Base-by-base conservation (phyloP, 2,113 vertebrate species). In the Barnardius zonarius region DNA sequence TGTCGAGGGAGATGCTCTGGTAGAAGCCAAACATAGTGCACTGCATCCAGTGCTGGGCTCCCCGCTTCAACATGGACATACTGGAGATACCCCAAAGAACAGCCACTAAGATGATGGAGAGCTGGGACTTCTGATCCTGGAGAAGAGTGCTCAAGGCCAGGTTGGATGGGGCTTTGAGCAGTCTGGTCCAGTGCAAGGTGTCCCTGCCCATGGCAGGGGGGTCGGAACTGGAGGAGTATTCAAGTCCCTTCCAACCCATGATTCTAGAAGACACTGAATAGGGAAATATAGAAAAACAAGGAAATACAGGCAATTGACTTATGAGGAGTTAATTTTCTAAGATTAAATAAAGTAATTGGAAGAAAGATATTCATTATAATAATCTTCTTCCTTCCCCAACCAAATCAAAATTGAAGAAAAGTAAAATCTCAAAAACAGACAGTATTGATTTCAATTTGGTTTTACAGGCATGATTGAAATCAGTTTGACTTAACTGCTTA, bases 181-280 rank as follows among this genome's bases (percentile, higher is more conserved):
- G 44, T 3, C 7, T 22, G 13, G 2, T 27, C 7, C 17, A 33
- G 13, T 37, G 39, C n/a, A 23, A n/a, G 18, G 6, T 54, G 20
- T 54, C 10, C 12, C 55, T 64, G 22, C 8, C 15, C 22, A 33
- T 30, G 33, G 23, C 11, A 1, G 2, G 13, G 2, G 7, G 2
- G 2, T 4, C 52, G 22, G 22, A 68, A 75, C 7, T 25, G 11
- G 7, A 12, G 46, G 27, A 6, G 49, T 9, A 35, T 51, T 55
- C 55, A 87, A 5, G 14, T 48, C 6, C 8, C 5, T 86, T 90
- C 28, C 43, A 74, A 33, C 7, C 1, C 31, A 15, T 28, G 28
- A 54, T 44, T 85, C 51, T 61, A 6, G 23, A 79, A 59, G 8
- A 27, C 8, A 39, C 3, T 31, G 13, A 35, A 59, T 30, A 67